Evolutionary conservation across 2,113 vertebrate genomes (phyloP).

Genomic region (Hippocampus guttulatus): DNA sequence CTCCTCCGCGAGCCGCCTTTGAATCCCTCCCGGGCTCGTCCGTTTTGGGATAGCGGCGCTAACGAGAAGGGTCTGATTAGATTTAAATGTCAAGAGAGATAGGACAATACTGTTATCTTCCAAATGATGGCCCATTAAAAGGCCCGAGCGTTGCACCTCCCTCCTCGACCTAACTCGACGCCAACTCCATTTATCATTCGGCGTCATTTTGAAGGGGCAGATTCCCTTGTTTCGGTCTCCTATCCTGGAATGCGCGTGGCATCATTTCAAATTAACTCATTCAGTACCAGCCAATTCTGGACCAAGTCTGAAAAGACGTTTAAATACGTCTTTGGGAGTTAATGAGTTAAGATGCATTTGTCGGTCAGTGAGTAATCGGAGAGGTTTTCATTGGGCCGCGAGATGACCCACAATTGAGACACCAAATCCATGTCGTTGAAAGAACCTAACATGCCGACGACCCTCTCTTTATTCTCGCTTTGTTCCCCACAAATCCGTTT

Average conservation of each 20-base stretch:
- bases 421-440: constrained; percentile 2
- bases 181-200: constrained; percentile 62
- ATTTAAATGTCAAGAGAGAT: constrained; percentile 69
- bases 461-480: constrained; percentile 9
- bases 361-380: too few species aligned
- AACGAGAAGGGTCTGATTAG: constrained; percentile 64
- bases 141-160: constrained; percentile 54
- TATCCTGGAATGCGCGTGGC: not conserved
- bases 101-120: constrained; percentile 69
- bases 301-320: too few species aligned
- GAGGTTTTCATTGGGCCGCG: too few species aligned
- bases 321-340: too few species aligned
- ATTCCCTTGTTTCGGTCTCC: constrained; percentile 4
- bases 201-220: constrained; percentile 44
- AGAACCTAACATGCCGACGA: constrained; percentile 17
- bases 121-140: constrained; percentile 67
- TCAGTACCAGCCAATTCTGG: too few species aligned
- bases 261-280: too few species aligned
- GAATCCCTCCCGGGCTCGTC: constrained; percentile 44
- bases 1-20: constrained; percentile 24
- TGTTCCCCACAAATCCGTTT: constrained; percentile 21
- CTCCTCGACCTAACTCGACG: constrained; percentile 59
- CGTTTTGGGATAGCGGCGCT: constrained; percentile 42
- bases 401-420: not conserved
- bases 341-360: too few species aligned